These are phyloP conservation scores for Nyctereutes procyonoides DNA, from an alignment of 2,113 vertebrate species.

Conservation along the genomic window DNA sequence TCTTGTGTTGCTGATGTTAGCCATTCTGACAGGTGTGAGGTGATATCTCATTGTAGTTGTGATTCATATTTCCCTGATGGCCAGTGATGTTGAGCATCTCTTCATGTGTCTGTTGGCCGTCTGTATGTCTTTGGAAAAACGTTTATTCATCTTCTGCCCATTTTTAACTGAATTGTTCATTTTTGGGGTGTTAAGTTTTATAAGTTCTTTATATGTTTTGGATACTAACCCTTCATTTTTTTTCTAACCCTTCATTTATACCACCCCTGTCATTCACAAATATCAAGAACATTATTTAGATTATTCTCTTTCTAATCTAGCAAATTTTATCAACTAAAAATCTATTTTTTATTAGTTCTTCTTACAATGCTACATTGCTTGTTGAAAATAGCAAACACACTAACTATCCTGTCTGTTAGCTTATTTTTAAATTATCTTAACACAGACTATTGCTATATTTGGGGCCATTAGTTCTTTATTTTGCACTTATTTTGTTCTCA, in stretches of 20 bases:
- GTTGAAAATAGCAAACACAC: neutral
- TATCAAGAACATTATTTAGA: neutral
- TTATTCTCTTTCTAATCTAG: neutral
- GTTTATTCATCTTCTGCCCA: neutral
- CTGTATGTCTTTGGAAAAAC: neutral
- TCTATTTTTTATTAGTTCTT: neutral
- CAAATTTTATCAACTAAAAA: neutral
- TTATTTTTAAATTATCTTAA: neutral
- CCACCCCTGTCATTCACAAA: neutral
- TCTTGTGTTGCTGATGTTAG: neutral
- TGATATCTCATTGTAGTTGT: neutral
- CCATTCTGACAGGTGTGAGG: neutral
- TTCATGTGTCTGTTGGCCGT: neutral
- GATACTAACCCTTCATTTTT: neutral
- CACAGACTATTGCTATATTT: neutral
- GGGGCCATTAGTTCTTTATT: neutral
- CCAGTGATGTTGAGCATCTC: neutral
- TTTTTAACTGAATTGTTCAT: neutral
- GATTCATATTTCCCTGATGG: neutral
- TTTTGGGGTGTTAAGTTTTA: neutral
- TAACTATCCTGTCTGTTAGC: neutral
- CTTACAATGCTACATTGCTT: neutral
- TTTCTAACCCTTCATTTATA: neutral
- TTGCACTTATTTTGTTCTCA: neutral
- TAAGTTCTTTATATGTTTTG: neutral